These are phyloP conservation scores for Varanus salvator DNA, from an alignment of 2,113 vertebrate genomes.

Conservation along the genomic window DNA sequence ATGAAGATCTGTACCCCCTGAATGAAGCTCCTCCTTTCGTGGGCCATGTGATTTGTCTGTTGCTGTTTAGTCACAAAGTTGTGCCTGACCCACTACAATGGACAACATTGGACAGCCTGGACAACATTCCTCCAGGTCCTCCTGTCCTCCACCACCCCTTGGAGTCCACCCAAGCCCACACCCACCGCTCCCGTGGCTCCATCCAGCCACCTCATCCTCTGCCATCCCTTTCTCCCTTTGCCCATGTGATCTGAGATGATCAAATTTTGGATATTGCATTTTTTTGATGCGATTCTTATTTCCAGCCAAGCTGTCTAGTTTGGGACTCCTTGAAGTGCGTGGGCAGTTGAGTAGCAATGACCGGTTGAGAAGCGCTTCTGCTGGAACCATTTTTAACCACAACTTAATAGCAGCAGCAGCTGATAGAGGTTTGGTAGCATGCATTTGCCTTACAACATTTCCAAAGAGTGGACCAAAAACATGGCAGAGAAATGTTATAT, in stretches of 20 bases:
- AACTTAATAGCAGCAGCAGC: slow-evolving; percentile 43
- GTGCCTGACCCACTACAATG: no score
- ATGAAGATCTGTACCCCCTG: not conserved
- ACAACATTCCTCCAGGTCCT: no score
- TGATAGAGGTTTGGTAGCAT: slow-evolving; percentile 65
- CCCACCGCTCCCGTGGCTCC: no score
- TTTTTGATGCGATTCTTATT: slow-evolving; percentile 34
- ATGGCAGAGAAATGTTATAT: slow-evolving; percentile 68
- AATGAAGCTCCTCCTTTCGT: not conserved
- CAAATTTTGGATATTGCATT: not conserved
- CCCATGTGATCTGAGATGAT: not conserved
- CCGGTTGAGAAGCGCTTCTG: slow-evolving; percentile 36
- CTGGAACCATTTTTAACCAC: slow-evolving; percentile 62
- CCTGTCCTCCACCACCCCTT: no score
- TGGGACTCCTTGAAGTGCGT: slow-evolving; percentile 56
- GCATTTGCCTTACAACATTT: slow-evolving; percentile 73
- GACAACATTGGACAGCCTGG: no score
- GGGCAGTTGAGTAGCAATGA: slow-evolving; percentile 53
- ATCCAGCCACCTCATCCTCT: no score
- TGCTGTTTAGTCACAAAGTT: no score
- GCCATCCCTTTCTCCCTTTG: no score
- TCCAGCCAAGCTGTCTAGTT: slow-evolving; percentile 62
- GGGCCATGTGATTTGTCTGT: no score
- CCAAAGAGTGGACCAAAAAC: slow-evolving; percentile 62
- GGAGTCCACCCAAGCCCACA: no score